Conservation (phyloP, 2,797 vertebrate genomes). For the Steatocranus sp. region DNA sequence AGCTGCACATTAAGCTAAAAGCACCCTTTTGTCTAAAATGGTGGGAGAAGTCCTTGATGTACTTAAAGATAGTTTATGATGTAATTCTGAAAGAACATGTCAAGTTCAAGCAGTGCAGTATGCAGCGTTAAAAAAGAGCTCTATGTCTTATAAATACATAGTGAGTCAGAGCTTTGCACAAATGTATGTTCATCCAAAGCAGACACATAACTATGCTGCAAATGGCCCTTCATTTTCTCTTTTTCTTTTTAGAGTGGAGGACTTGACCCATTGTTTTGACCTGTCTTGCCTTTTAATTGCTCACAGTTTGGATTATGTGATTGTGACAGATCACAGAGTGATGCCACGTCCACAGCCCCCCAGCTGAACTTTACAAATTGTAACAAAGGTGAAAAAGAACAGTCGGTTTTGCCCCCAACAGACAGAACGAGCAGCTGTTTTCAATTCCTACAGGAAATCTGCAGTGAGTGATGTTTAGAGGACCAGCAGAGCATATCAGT, state of each 20-base stretch:
- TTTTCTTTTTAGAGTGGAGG: constrained; percentile 5
- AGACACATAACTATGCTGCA: not conserved
- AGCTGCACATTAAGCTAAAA: constrained; percentile 13
- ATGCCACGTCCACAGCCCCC: constrained; percentile 31
- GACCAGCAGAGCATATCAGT: constrained; percentile 58
- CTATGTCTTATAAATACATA: not conserved
- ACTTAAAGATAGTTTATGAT: constrained; percentile 26
- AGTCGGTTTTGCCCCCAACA: constrained; percentile 19
- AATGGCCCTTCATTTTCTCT: not conserved
- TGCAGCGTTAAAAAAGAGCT: not conserved
- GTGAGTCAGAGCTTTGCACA: not conserved
- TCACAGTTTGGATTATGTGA: constrained; percentile 37
- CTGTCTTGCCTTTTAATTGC: constrained; percentile 42
- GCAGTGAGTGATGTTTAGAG: constrained; percentile 68
- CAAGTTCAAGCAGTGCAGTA: constrained; percentile 15
- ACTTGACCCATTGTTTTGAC: constrained; percentile 44
- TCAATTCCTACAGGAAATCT: constrained; percentile 57
- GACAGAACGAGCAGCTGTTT: constrained; percentile 67
- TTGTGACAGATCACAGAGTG: constrained; percentile 52
- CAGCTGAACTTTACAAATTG: constrained; percentile 50
- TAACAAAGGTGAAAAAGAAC: constrained; percentile 50
- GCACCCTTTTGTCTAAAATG: not conserved
- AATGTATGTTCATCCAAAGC: not conserved
- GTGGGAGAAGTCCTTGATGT: constrained; percentile 11
- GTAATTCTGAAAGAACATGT: constrained; percentile 8